phyloP scores from a whole-genome alignment of 2,113 vertebrate species.

The Cariama cristata region DNA sequence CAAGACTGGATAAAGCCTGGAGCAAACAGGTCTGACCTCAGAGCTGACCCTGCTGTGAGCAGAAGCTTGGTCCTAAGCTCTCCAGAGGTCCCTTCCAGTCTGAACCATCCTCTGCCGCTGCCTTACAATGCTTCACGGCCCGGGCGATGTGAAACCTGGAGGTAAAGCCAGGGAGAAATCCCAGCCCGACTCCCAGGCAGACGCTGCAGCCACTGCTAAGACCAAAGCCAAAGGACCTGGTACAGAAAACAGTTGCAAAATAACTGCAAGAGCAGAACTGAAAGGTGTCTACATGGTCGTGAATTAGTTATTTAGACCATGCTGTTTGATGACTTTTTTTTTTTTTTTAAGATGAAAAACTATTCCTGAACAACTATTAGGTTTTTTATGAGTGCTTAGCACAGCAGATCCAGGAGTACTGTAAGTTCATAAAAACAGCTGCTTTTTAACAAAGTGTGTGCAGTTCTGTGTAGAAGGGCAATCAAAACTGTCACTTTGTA shows the following conservation, averaged over 20 bases:
- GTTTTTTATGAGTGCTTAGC: background rate
- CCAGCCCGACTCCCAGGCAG: background rate
- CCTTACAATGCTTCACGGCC: background rate
- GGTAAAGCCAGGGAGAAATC: background rate
- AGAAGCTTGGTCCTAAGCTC: background rate
- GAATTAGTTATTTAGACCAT: background rate
- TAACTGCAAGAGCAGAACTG: fast-evolving
- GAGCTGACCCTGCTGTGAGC: background rate
- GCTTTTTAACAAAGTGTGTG: background rate
- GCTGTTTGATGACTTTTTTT: background rate
- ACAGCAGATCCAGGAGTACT: background rate
- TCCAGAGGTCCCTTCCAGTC: background rate
- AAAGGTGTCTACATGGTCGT: fast-evolving
- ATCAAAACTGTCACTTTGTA: background rate
- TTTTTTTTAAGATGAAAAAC: background rate
- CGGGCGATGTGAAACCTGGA: background rate
- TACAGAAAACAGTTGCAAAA: background rate
- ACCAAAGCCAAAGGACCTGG: background rate
- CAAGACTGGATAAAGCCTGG: background rate
- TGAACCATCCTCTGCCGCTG: background rate
- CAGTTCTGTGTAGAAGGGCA: background rate
- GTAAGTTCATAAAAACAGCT: background rate
- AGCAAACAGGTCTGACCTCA: background rate
- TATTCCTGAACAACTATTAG: background rate
- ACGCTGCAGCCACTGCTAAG: background rate